A percentile compares a stretch with the other conserved stretches of the same genome.
Evolutionary conservation across 2,113 vertebrate genomes (phyloP).

Genomic region (Okapia johnstoni): DNA sequence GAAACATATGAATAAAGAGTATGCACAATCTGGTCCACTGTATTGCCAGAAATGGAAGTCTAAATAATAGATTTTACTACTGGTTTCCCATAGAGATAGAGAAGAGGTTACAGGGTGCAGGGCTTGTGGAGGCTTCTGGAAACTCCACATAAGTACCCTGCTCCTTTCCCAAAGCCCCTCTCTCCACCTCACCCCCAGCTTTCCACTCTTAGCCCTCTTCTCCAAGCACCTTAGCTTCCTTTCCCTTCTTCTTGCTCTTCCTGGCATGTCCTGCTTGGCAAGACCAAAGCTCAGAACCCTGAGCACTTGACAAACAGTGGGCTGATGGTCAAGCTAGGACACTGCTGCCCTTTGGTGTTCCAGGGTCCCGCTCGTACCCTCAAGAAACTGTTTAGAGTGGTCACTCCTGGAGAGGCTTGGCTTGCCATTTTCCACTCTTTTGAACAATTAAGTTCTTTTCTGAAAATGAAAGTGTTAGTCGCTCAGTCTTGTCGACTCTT

Average conservation of each 20-base stretch:
- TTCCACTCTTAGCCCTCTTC: background rate
- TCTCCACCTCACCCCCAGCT: background rate
- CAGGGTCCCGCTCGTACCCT: background rate
- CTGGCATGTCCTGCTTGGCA: background rate
- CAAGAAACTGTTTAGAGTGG: background rate
- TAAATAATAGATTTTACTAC: background rate
- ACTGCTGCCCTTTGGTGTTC: rapidly evolving
- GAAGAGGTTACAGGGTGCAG: rapidly evolving
- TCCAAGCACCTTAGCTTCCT: background rate
- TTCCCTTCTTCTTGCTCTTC: background rate
- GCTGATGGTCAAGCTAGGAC: background rate
- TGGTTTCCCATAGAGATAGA: background rate
- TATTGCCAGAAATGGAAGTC: background rate
- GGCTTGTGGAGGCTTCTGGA: background rate
- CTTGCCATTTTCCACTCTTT: background rate
- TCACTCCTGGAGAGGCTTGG: background rate
- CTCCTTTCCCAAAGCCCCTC: background rate
- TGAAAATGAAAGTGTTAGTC: background rate
- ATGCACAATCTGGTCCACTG: background rate
- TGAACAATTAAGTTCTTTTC: background rate
- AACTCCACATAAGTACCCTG: background rate
- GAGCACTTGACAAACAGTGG: background rate
- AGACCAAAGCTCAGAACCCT: background rate
- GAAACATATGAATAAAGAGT: background rate
- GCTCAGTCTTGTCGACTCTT: background rate